A percentile compares a stretch with the other conserved stretches of the same genome.
phyloP scores from a whole-genome alignment of 2,888 invertebrate genomes.

The Xanthorhoe designata region DNA sequence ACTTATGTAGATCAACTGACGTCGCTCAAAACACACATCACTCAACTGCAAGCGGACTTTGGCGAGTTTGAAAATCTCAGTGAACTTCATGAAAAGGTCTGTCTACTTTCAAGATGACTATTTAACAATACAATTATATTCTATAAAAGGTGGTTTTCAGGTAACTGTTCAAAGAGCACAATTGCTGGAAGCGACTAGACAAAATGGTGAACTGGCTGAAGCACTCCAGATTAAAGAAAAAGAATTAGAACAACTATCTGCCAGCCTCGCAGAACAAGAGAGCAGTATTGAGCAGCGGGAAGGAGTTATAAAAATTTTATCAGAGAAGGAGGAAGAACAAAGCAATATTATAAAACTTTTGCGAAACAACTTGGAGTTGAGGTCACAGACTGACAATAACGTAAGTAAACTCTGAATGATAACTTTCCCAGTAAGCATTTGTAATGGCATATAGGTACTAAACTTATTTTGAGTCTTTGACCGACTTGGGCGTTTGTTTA shows the following conservation, averaged over 20 bases:
- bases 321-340: slow-evolving; percentile 73
- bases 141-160: slow-evolving; percentile 35
- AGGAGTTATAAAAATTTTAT: slow-evolving; percentile 61
- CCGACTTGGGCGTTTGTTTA: too few relatives aligned
- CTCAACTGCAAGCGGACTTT: slow-evolving; percentile 66
- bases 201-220: slow-evolving; percentile 62
- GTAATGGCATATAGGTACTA: too few relatives aligned
- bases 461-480: not conserved
- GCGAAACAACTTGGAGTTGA: slow-evolving; percentile 66
- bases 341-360: slow-evolving; percentile 67
- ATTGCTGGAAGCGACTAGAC: slow-evolving; percentile 56
- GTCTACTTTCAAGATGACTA: too few relatives aligned
- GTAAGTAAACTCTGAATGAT: slow-evolving; percentile 50
- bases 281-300: slow-evolving; percentile 61
- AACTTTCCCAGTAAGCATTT: not conserved
- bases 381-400: slow-evolving; percentile 62
- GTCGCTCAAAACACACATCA: slow-evolving; percentile 63
- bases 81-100: slow-evolving; percentile 66
- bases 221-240: slow-evolving; percentile 62
- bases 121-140: not conserved
- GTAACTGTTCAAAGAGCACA: slow-evolving; percentile 64
- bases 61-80: slow-evolving; percentile 68
- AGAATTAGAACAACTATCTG: slow-evolving; percentile 55
- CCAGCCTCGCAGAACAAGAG: slow-evolving; percentile 56
- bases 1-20: slow-evolving; percentile 67